Evolutionary conservation across 2,888 invertebrate genomes (phyloP).

Genomic region (Nycteola revayana): DNA sequence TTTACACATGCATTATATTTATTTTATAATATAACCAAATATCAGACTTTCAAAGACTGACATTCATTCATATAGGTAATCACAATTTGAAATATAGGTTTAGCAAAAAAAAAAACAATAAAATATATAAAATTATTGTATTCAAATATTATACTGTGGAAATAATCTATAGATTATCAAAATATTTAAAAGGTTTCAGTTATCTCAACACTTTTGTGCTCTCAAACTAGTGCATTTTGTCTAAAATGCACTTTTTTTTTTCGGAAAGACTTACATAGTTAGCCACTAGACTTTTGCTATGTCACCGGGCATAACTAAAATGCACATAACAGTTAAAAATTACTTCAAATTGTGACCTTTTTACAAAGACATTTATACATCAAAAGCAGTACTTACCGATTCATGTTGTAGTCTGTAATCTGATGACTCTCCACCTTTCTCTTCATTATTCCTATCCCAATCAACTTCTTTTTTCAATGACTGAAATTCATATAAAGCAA

Average conservation of each 20-base stretch:
- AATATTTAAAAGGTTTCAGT: too few species aligned
- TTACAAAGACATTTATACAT: conserved; percentile 22
- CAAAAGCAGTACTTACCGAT: conserved; percentile 84
- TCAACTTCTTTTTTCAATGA: conserved; percentile 95
- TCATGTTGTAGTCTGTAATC: conserved; percentile 93
- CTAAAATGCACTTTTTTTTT: background rate
- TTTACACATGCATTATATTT: conserved; percentile 32
- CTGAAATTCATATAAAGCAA: too few species aligned
- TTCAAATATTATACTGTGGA: too few species aligned
- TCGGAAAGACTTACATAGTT: too few species aligned
- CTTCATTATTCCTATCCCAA: conserved; percentile 90
- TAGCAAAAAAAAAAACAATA: too few species aligned
- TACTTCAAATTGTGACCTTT: conserved; percentile 14
- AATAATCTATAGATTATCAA: too few species aligned
- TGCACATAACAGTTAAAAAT: background rate
- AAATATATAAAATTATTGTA: too few species aligned
- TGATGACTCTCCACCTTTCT: conserved; percentile 88
- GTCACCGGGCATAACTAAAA: too few species aligned
- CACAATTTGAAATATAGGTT: too few species aligned
- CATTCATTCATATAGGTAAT: conserved; percentile 2
- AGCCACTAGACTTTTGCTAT: too few species aligned
- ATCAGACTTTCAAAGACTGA: background rate
- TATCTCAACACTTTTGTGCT: too few species aligned
- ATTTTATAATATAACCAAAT: background rate
- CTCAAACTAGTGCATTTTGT: too few species aligned